These are phyloP conservation scores for Coracias cyanogaster DNA, from an alignment of 2,797 vertebrate genomes.

Conservation along the genomic window DNA sequence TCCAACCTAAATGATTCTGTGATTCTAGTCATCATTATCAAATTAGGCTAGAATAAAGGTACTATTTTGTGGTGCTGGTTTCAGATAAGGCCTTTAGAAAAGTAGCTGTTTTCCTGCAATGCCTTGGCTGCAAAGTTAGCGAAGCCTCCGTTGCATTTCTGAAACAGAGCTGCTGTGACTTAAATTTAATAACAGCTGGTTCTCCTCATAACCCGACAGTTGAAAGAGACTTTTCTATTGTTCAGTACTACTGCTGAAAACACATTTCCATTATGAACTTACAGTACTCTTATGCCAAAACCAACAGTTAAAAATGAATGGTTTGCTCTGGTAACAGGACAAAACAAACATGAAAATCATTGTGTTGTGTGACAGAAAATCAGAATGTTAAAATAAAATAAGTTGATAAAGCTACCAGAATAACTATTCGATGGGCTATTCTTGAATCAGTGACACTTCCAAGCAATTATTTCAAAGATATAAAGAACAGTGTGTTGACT, in stretches of 20 bases:
- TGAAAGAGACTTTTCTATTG: conserved; percentile 65
- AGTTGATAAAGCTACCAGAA: conserved; percentile 29
- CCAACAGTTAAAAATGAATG: conserved; percentile 70
- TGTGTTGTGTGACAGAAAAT: conserved; percentile 60
- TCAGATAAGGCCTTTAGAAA: not conserved
- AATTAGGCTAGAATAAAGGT: not conserved
- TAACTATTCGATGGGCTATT: not conserved
- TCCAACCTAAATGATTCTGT: not conserved
- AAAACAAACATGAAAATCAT: conserved; percentile 64
- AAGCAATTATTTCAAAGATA: not conserved
- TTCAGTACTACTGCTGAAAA: conserved; percentile 64
- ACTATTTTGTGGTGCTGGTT: not conserved
- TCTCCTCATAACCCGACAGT: conserved; percentile 42
- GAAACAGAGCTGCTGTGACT: conserved; percentile 24
- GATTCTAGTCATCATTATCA: not conserved
- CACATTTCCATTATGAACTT: conserved; percentile 53
- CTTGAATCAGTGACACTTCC: not conserved
- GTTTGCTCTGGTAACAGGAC: conserved; percentile 70
- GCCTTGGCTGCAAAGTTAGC: not conserved
- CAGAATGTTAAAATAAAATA: conserved; percentile 25
- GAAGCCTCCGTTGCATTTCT: not conserved
- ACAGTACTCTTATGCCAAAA: conserved; percentile 55
- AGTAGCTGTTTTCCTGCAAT: not conserved
- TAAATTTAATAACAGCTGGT: conserved; percentile 72
- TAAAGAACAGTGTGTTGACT: not conserved